Conservation (phyloP, 2,797 vertebrate species). For the Morus bassanus region DNA sequence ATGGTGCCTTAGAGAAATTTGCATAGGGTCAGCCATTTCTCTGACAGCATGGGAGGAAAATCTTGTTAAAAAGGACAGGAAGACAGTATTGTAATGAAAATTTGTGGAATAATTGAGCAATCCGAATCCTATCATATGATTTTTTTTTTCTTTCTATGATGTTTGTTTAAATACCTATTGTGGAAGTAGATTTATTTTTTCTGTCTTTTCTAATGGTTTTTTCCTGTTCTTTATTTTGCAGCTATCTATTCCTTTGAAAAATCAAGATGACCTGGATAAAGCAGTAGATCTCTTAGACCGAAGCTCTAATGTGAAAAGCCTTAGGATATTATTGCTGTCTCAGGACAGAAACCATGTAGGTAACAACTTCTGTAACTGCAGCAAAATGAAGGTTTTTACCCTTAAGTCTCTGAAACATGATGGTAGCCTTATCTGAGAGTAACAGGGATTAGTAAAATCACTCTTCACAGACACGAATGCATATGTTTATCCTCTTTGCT, state of each 20-base stretch:
- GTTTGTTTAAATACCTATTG: background rate
- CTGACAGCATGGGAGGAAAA: background rate
- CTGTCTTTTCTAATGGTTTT: background rate
- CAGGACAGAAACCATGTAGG: constrained; percentile 90
- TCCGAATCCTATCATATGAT: background rate
- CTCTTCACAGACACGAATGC: background rate
- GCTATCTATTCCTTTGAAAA: constrained; percentile 91
- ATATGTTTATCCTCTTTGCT: background rate
- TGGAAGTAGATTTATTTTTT: background rate
- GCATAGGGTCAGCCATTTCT: background rate
- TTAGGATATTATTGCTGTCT: constrained; percentile 90
- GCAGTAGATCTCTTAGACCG: constrained; percentile 92
- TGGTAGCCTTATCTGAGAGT: background rate
- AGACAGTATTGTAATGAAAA: background rate
- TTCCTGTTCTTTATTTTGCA: constrained; percentile 60
- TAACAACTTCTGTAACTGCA: background rate
- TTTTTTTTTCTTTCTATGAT: background rate
- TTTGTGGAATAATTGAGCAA: background rate
- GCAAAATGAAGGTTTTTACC: background rate
- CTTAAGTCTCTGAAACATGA: background rate
- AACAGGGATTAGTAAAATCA: background rate
- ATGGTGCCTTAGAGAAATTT: background rate
- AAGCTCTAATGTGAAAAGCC: constrained; percentile 96
- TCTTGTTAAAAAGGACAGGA: background rate
- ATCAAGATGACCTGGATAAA: constrained; percentile 95